Evolutionary conservation across 2,113 vertebrate species (phyloP).

Genomic region (Seriola quinqueradiata): DNA sequence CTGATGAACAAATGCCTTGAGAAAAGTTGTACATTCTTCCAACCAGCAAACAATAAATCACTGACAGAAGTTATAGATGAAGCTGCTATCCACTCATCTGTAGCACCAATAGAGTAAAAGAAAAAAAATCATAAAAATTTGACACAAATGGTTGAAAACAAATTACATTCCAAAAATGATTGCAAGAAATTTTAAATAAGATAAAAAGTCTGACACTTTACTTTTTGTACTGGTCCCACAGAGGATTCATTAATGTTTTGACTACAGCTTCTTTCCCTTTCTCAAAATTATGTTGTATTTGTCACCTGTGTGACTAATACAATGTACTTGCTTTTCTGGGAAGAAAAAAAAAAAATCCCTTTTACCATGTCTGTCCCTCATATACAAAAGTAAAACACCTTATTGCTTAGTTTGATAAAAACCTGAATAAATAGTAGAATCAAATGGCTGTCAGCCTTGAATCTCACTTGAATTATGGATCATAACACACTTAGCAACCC

Average conservation of each 20-base stretch:
- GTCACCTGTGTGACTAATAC: not conserved
- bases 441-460: not conserved
- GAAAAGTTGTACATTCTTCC: not conserved
- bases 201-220: no score
- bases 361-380: conserved; percentile 15
- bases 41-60: conserved; percentile 3
- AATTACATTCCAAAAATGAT: conserved; percentile 1
- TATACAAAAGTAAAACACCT: not conserved
- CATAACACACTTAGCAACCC: not conserved
- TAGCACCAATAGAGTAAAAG: conserved; percentile 15
- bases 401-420: conserved; percentile 22
- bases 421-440: not conserved
- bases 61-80: conserved; percentile 1
- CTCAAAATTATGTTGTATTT: not conserved
- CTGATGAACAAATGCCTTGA: conserved; percentile 6
- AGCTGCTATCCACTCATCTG: conserved; percentile 14
- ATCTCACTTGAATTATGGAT: not conserved
- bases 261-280: conserved; percentile 18
- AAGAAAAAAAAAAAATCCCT: not conserved
- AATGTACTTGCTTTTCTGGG: not conserved
- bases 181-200: not conserved
- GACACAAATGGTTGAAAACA: conserved; percentile 2
- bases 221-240: not conserved
- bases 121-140: not conserved
- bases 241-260: not conserved